A percentile compares a stretch with the other conserved stretches of the same genome.
phyloP scores from a whole-genome alignment of 1,140 invertebrate genomes.

The Babylonia areolata region DNA sequence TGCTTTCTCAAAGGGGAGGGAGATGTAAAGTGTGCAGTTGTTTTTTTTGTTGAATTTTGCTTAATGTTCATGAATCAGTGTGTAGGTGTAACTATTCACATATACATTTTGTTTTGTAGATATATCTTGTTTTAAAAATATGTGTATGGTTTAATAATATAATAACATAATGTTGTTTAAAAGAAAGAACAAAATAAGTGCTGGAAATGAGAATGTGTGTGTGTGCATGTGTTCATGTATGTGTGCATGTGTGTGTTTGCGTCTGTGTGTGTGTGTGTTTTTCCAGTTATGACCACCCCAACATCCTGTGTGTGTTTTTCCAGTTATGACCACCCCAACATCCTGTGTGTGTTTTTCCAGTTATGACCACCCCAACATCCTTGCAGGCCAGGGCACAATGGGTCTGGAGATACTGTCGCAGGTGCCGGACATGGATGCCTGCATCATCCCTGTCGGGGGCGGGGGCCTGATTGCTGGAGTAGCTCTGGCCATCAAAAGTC shows the following conservation, averaged over 20 bases:
- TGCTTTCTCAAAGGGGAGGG: no score
- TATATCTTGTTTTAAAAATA: no score
- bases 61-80: no score
- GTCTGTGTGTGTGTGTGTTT: neutral
- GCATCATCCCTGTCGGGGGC: conserved; percentile 89
- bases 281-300: no score
- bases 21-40: no score
- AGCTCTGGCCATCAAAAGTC: conserved; percentile 89
- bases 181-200: no score
- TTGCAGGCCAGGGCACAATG: conserved; percentile 95
- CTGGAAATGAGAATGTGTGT: neutral
- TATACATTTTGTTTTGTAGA: no score
- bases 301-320: neutral
- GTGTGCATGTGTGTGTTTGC: neutral
- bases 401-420: conserved; percentile 94
- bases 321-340: no score
- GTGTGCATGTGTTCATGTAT: neutral
- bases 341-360: conserved; percentile 74
- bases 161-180: no score
- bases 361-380: conserved; percentile 94
- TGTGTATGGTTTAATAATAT: no score
- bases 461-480: conserved; percentile 92
- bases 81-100: no score
- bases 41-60: no score
- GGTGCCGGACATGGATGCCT: conserved; percentile 77